phyloP scores from a whole-genome alignment of 2,797 vertebrate genomes.

The Pelochelys cantorii region DNA sequence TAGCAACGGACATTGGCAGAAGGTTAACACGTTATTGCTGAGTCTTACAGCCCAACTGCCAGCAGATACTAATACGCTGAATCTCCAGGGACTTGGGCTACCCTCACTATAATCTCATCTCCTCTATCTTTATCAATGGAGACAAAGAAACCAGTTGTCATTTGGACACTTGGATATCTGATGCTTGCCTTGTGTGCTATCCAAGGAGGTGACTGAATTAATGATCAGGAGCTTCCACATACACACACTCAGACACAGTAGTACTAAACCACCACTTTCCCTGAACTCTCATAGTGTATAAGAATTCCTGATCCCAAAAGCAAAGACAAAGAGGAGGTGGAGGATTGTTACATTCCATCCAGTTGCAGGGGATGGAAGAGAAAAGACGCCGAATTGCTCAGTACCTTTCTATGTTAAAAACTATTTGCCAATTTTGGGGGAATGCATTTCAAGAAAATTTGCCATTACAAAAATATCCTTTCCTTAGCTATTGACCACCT shows the following conservation, averaged over 20 bases:
- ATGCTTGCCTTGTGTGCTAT: not conserved
- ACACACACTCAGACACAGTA: not conserved
- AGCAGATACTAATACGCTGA: not conserved
- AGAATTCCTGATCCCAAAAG: not conserved
- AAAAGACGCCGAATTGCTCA: not conserved
- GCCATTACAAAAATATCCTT: not conserved
- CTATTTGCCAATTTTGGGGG: slow-evolving; percentile 20
- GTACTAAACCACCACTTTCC: not conserved
- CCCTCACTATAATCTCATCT: not conserved
- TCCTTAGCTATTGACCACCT: not conserved
- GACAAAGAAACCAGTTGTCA: slow-evolving; percentile 54
- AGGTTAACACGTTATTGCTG: not conserved
- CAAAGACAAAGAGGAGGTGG: not conserved
- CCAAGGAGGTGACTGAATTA: slow-evolving; percentile 46
- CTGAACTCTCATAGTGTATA: rapidly evolving
- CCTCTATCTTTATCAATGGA: not conserved
- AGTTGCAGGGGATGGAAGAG: not conserved
- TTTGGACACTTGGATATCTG: slow-evolving; percentile 3
- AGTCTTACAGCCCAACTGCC: not conserved
- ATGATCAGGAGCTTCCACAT: not conserved
- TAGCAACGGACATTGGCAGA: not conserved
- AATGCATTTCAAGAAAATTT: slow-evolving; percentile 8
- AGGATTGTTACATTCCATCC: not conserved
- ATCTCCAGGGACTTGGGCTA: not conserved
- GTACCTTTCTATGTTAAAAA: rapidly evolving